Base-by-base conservation (phyloP, 2,797 vertebrate species). In the Enteromius radiatus region DNA sequence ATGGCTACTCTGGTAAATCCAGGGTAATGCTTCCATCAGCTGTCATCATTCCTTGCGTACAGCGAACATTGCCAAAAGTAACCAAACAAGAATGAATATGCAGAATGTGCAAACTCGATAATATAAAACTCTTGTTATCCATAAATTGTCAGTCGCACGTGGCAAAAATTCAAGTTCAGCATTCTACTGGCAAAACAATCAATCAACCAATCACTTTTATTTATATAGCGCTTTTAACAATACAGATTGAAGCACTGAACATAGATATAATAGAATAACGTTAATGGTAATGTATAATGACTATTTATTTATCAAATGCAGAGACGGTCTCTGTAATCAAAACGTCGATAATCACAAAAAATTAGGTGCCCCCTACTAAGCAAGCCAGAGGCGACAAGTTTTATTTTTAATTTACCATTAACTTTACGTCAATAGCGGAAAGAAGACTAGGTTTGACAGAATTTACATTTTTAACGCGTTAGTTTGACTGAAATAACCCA, bases 1-100 rank as follows among this genome's bases (percentile, higher is more conserved):
- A 67, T 45, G 79, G 70, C 33, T 81, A 74, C 84, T 76, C 59
- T 59, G 5, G 83, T 63, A 81, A 73, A 63, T 26, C 38, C n/a
- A 36, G 61, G 67, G 81, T 84, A 76, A 79, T 76, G 64, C 82
- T 82, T 80, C 71, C 74, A 68, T 82, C 19, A 78, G 23, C 56
- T 23, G 80, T 65, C 70, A 14, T 49, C 78, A 70, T 67, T 17
- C 41, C 61, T 64, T 10, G 28, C 4, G 61, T 7, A 76, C 14
- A 12, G 49, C 6, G 7, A 63, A 31, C n/a, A 61, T 2, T 77
- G 19, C 3, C 76, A 26, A 33, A 64, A 33, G 33, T 52, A n/a
- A 45, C n/a, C 26, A 23, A 19, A 26, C 15, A 73, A 33, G 26
- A 31, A 64, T 4, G 15, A 19, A 17, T 64, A 23, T n/a, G 17